A percentile compares a stretch with the other conserved stretches of the same genome.
These are phyloP conservation scores for Platerodrilus igneus DNA, from an alignment of 2,888 invertebrate genomes.

Conservation along the genomic window DNA sequence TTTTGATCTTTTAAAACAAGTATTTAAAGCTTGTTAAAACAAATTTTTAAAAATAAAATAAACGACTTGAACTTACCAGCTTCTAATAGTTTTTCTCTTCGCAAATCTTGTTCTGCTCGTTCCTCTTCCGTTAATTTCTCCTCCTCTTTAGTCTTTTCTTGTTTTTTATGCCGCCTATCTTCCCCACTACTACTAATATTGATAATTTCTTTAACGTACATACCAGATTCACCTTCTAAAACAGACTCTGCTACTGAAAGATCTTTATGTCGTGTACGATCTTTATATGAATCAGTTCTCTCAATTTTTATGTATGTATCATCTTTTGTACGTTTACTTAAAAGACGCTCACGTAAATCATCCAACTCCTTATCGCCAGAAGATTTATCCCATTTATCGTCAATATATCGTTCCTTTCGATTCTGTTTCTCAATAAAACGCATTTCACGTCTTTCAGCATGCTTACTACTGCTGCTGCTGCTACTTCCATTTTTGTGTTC, in stretches of 20 bases:
- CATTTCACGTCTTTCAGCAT: slow-evolving; percentile 21
- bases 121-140: slow-evolving; percentile 47
- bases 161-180: slow-evolving; percentile 34
- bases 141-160: slow-evolving; percentile 45
- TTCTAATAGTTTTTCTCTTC: slow-evolving; percentile 65
- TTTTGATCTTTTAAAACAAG: too few relatives aligned
- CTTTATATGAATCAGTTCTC: slow-evolving; percentile 33
- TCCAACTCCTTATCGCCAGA: slow-evolving; percentile 63
- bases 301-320: slow-evolving; percentile 30
- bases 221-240: slow-evolving; percentile 45
- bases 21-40: too few relatives aligned
- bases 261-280: slow-evolving; percentile 33
- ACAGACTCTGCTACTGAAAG: slow-evolving; percentile 37
- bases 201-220: slow-evolving; percentile 48
- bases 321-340: slow-evolving; percentile 64
- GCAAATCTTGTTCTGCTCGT: slow-evolving; percentile 49
- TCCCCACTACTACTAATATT: slow-evolving; percentile 43
- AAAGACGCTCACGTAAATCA: slow-evolving; percentile 68
- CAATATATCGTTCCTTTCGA: slow-evolving; percentile 38
- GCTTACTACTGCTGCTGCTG: slow-evolving; percentile 25
- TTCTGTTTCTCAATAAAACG: slow-evolving; percentile 38
- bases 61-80: slow-evolving; percentile 54
- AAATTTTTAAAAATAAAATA: too few relatives aligned
- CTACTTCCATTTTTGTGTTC: slow-evolving; percentile 34
- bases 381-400: slow-evolving; percentile 46